Conservation (phyloP, 30 jellyfish, hydroid and myxozoan species). For the Morbakka virulenta region DNA sequence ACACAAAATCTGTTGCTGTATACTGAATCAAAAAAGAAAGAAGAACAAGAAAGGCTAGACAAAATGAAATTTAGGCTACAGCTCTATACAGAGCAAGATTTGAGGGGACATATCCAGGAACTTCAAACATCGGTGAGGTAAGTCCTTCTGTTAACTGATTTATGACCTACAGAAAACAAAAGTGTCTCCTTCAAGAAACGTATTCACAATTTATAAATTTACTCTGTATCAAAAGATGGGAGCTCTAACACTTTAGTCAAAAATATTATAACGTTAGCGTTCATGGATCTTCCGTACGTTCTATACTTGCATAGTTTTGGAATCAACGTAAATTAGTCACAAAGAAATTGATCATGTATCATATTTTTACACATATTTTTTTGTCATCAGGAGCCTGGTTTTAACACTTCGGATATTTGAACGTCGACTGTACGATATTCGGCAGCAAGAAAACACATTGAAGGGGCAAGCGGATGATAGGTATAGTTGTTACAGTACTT, state of each 20-base stretch:
- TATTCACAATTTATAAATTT: too few species aligned
- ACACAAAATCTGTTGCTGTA: slow-evolving; percentile 82
- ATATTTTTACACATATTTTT: too few species aligned
- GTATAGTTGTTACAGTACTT: too few species aligned
- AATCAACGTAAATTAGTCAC: too few species aligned
- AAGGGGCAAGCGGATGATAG: background rate
- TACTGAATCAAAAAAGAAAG: slow-evolving; percentile 89
- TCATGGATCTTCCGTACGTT: too few species aligned
- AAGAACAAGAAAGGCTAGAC: slow-evolving; percentile 75
- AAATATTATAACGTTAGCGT: background rate
- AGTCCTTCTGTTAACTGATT: background rate
- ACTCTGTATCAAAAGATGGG: too few species aligned
- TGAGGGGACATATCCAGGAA: slow-evolving; percentile 73
- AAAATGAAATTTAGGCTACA: slow-evolving; percentile 86
- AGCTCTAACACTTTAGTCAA: too few species aligned
- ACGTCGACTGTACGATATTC: slow-evolving; percentile 75
- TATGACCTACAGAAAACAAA: background rate
- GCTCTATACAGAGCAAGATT: slow-evolving; percentile 77
- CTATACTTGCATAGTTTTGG: too few species aligned
- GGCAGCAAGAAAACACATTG: slow-evolving; percentile 30
- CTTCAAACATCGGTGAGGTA: slow-evolving; percentile 85
- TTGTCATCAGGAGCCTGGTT: slow-evolving; percentile 65
- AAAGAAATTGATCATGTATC: too few species aligned
- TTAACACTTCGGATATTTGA: slow-evolving; percentile 73
- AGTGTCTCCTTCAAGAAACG: too few species aligned